Base-by-base conservation (phyloP, 2,113 vertebrate species). In the Rhadina sibilatrix region DNA sequence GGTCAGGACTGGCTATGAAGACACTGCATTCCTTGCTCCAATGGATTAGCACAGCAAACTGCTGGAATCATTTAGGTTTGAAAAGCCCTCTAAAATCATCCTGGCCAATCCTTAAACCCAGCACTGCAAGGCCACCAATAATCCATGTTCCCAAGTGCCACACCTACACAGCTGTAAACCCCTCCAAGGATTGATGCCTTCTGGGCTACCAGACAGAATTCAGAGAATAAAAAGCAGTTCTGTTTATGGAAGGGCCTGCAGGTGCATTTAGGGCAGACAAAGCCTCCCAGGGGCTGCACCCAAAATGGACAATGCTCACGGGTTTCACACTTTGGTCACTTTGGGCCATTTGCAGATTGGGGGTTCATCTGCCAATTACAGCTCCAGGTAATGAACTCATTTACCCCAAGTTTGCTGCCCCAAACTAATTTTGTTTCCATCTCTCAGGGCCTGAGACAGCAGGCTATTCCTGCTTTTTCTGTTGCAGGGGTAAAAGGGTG, bases 401-500 rank as follows among this genome's bases (percentile, higher is more conserved):
- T 40, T 5, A 40, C 40, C 40, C 40, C 40, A 40, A 40, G 40
- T 40, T 40, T 40, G 40, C 40, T 40, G 40, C 40, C 40, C 40
- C 40, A 12, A 40, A 40, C 40, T 40, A 12, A 40, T 40, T 40
- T 40, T 40, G 40, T 40, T 40, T 40, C 40, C 40, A 40, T 40
- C 40, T 40, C 40, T 40, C 40, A 14, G 40, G 40, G 40, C 40
- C 30, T 49, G 47, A 49, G 47, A 23, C 47, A 49, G 40, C 40
- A 40, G 38, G 40, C 40, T 40, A 15, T 40, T 40, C 25, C 18
- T 74, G 40, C 9, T 15, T 44, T 33, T 47, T 18, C 20, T 2
- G 2, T 4, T 7, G 3, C 2, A 3, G 13, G 2, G 2, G 3
- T 1, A 9, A 17, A 16, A 24, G 4, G 11, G 4, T 10, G 7